Base-by-base conservation (phyloP, 1,140 invertebrate genomes). In the Delia radicum region DNA sequence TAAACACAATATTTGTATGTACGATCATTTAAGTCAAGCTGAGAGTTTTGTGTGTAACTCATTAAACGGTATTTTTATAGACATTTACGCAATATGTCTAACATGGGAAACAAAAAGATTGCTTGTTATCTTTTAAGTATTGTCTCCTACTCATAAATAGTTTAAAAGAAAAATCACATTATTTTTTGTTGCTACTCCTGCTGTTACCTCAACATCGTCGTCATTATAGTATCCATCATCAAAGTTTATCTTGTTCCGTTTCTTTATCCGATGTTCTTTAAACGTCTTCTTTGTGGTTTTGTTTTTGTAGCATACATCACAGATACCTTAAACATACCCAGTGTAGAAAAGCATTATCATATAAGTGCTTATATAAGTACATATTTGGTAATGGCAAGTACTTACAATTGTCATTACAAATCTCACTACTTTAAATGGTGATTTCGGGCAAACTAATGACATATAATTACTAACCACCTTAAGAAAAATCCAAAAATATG, bases 51-150 rank as follows among this genome's bases (percentile, higher is more conserved):
- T 55, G n/a, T 28, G 72, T 62, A 31, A 55, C 78, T 79, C 80
- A 80, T 81, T 81, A 81, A 81, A 81, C 78, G 79, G 80, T 80
- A 81, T 81, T 77, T 77, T 74, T 74, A 37, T 74, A 63, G 65
- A 62, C 63, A 69, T 81, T 80, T 79, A 79, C 71, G 55, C 65
- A 69, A 69, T 69, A 29, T 69, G 63, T 29, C 27, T 31, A 10
- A 2, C n/a, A 42, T 42, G 10, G 7, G 12, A 18, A 55, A 21
- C 48, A 55, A 55, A 55, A 55, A 55, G 18, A 55, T 55, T 21
- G 18, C 48, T 69, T 69, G 65, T 69, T 69, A 69, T 69, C 65
- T 65, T 55, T 33, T 27, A 65, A 65, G 62, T 69, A 69, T 69
- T 69, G 29, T 69, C 65, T 69, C n/a, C 62, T 65, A 29, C 62